Base-by-base conservation (phyloP, 2,888 invertebrate species). In the Epinotia ramella region DNA sequence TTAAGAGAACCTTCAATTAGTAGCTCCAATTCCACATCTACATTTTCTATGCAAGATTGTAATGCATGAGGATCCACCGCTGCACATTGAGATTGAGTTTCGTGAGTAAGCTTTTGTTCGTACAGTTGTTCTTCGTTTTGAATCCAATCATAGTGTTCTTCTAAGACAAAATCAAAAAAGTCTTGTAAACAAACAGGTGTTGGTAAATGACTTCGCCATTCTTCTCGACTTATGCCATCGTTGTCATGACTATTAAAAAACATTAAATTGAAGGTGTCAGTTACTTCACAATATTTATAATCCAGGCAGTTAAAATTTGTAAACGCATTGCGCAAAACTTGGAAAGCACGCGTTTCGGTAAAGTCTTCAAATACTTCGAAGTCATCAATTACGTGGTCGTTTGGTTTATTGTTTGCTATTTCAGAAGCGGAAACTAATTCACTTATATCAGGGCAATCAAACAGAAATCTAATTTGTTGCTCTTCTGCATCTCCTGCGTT, bases 171-270 rank as follows among this genome's bases (percentile, higher is more conserved):
- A 79, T 95, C 93, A 83, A 93, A 94, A 84, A 95, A 95, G 80
- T 95, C 95, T 85, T 94, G 92, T 62, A 95, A 85, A 78, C 95
- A 94, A 40, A 95, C 82, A 4, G 95, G 93, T 59, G 95, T 95
- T 6, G 90, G 83, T 77, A 95, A 84, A 82, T 94, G 92, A 81
- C 88, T 85, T 11, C 92, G 89, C 94, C 94, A 94, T 80, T 93
- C 93, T 59, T 92, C 88, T 40, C 89, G 86, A 3, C 90, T 81
- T 78, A 94, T 86, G 1, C 92, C 91, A 53, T 93, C 90, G 33
- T 83, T 84, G 77, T 94, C 88, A 63, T 91, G 89, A 77, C 90
- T 93, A 78, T 94, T 94, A 78, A 85, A 91, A 80, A 93, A 93
- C 93, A 94, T 93, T 53, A 93, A 79, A 77, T 93, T 78, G 62